Evolutionary conservation across 2,888 invertebrate species (phyloP).

Genomic region (Conchocele bisecta): DNA sequence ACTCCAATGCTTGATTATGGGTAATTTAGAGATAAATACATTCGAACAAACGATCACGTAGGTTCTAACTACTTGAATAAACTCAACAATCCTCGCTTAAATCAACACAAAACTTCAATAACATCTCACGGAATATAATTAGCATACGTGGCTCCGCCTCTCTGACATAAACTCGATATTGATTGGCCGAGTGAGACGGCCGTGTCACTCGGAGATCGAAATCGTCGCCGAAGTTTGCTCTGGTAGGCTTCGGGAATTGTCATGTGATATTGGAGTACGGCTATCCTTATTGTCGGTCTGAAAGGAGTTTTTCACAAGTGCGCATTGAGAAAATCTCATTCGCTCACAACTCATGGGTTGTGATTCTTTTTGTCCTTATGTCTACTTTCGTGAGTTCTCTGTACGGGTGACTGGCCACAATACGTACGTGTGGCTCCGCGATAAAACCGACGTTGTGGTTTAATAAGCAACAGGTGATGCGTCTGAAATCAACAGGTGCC

Average conservation of each 20-base stretch:
- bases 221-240: too few species aligned
- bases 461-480: too few species aligned
- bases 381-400: constrained; percentile 3
- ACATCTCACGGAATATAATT: constrained; percentile 66
- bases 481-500: too few species aligned
- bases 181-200: constrained; percentile 50
- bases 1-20: constrained; percentile 62
- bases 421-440: too few species aligned
- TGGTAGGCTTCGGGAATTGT: too few species aligned
- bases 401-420: constrained; percentile 2
- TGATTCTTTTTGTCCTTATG: background rate
- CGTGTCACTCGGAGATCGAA: background rate
- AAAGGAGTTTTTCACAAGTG: too few species aligned
- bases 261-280: too few species aligned
- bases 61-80: constrained; percentile 53
- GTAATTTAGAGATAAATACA: constrained; percentile 74
- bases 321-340: constrained; percentile 25
- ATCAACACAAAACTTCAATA: constrained; percentile 71
- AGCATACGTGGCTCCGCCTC: constrained; percentile 60
- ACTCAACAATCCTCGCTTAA: constrained; percentile 71
- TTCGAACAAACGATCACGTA: constrained; percentile 60
- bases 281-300: too few species aligned
- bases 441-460: too few species aligned
- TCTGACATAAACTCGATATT: constrained; percentile 32
- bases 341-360: constrained; percentile 18